Conservation (phyloP, 2,113 vertebrate genomes). For the Amblyopsis rosae region DNA sequence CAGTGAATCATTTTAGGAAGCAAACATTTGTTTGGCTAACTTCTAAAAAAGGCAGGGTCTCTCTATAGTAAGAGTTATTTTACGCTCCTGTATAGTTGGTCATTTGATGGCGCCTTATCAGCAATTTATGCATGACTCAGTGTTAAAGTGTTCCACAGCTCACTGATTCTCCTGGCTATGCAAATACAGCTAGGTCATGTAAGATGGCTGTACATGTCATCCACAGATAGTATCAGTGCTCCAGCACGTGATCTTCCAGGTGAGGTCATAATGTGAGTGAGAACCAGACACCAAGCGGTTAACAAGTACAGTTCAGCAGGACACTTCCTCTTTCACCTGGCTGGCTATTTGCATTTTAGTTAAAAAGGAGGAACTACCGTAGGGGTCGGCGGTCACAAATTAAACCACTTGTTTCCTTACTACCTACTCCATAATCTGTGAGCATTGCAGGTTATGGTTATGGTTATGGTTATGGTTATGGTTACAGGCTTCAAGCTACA, state of each 20-base stretch:
- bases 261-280: not conserved
- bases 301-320: constrained; percentile 17
- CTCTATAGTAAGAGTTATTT: constrained; percentile 18
- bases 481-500: too few relatives aligned
- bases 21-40: constrained; percentile 60
- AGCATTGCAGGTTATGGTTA: not conserved
- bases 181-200: constrained; percentile 34
- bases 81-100: constrained; percentile 15
- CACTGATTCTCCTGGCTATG: constrained; percentile 17
- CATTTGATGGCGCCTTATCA: constrained; percentile 3
- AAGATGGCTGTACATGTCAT: not conserved
- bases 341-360: constrained; percentile 56
- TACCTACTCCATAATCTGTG: constrained; percentile 33
- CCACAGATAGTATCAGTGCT: not conserved
- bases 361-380: constrained; percentile 38
- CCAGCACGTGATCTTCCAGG: not conserved
- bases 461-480: too few relatives aligned
- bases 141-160: too few relatives aligned
- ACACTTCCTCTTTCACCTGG: constrained; percentile 61
- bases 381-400: constrained; percentile 15
- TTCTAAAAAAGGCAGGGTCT: constrained; percentile 36
- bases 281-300: constrained; percentile 6
- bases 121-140: not conserved
- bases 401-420: constrained; percentile 1
- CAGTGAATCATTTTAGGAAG: constrained; percentile 49